These are phyloP conservation scores for Nebria salina DNA, from an alignment of 2,888 invertebrate species.

Conservation along the genomic window DNA sequence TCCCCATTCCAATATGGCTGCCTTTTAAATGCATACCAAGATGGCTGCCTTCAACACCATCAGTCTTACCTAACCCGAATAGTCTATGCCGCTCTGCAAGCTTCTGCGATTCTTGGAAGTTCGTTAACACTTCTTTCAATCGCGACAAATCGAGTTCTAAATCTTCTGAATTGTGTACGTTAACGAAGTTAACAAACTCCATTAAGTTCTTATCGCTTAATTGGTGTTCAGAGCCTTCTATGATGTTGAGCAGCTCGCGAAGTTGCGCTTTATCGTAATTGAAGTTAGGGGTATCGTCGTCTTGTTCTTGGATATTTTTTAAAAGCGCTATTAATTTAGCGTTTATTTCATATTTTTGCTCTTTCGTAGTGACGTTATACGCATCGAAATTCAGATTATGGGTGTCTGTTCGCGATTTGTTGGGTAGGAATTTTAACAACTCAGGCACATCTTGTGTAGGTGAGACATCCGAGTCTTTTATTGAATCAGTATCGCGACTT, in stretches of 20 bases:
- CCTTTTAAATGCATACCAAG: conserved; percentile 51
- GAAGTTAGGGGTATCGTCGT: conserved; percentile 53
- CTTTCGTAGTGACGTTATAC: conserved; percentile 48
- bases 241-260: conserved; percentile 55
- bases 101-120: conserved; percentile 55
- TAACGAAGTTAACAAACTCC: conserved; percentile 59
- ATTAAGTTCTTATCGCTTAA: conserved; percentile 57
- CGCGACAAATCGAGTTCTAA: conserved; percentile 56
- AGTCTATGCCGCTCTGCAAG: conserved; percentile 52
- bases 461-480: conserved; percentile 29
- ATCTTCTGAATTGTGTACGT: conserved; percentile 56
- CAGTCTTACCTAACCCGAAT: conserved; percentile 52
- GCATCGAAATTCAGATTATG: conserved; percentile 34
- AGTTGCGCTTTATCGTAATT: conserved; percentile 57
- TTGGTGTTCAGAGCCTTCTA: conserved; percentile 55
- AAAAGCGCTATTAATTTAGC: conserved; percentile 54
- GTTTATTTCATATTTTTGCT: conserved; percentile 53
- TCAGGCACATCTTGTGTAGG: conserved; percentile 55
- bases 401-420: conserved; percentile 42
- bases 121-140: conserved; percentile 56
- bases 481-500: conserved; percentile 55
- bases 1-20: conserved; percentile 57
- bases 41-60: conserved; percentile 56
- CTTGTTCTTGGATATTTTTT: conserved; percentile 54
- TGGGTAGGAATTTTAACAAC: conserved; percentile 50